Conservation (phyloP, 1,140 invertebrate species). For the Ceratosolen fusciceps region DNA sequence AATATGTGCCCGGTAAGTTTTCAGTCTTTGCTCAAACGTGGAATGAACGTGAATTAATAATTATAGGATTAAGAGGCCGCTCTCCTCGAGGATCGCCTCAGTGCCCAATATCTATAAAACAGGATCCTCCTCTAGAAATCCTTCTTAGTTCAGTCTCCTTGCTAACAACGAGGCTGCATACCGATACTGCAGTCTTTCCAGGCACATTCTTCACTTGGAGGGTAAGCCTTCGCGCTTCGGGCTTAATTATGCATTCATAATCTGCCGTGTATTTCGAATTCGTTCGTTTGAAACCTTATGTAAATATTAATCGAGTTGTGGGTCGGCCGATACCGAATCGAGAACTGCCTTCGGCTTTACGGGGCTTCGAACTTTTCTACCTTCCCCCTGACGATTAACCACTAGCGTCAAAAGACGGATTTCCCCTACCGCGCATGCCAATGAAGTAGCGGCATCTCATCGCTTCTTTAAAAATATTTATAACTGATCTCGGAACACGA, state of each 20-base stretch:
- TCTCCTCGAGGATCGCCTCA: too few species aligned
- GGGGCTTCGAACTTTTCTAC: slow-evolving; percentile 67
- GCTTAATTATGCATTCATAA: not conserved
- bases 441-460: slow-evolving; percentile 41
- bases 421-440: slow-evolving; percentile 46
- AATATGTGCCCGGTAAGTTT: not conserved
- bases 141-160: not conserved
- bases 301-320: slow-evolving; percentile 27
- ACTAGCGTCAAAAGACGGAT: not conserved
- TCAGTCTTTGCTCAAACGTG: slow-evolving; percentile 35
- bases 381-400: slow-evolving; percentile 46
- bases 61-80: too few species aligned
- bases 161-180: not conserved
- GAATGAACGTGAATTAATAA: slow-evolving; percentile 21
- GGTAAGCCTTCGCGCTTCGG: not conserved
- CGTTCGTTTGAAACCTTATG: slow-evolving; percentile 21
- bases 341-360: slow-evolving; percentile 61
- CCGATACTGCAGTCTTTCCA: not conserved
- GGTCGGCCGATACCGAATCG: slow-evolving; percentile 12
- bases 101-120: too few species aligned
- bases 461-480: slow-evolving; percentile 68
- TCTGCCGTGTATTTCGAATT: slow-evolving; percentile 15
- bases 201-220: not conserved
- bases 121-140: not conserved
- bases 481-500: slow-evolving; percentile 65